Evolutionary conservation across 35 echinoderm and acorn worm species (phyloP).

Genomic region (Amphiura filiformis): DNA sequence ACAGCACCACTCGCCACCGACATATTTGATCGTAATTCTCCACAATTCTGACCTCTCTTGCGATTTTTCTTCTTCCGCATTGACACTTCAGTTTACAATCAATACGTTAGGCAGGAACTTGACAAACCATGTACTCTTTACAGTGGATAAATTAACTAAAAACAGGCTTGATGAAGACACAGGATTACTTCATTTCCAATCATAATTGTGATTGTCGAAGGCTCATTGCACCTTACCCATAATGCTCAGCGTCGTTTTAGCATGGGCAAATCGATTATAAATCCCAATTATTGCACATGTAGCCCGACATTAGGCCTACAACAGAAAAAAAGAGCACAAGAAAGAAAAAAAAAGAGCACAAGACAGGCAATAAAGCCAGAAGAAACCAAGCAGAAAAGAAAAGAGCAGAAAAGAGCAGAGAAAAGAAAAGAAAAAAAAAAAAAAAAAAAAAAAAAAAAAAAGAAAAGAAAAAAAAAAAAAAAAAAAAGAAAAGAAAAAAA

Average conservation of each 20-base stretch:
- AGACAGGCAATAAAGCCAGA: not conserved
- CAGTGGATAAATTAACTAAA: not conserved
- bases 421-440: too few species aligned
- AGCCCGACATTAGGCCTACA: too few species aligned
- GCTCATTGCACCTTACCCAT: not conserved
- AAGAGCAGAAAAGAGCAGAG: too few species aligned
- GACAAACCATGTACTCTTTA: not conserved
- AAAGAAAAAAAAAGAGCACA: too few species aligned
- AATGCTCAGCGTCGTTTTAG: not conserved
- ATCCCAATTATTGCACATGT: not conserved
- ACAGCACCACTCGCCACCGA: not conserved
- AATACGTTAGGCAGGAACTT: not conserved
- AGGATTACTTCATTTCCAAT: not conserved
- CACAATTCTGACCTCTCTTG: not conserved
- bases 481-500: too few species aligned
- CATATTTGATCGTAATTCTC: not conserved
- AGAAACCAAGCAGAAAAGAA: not conserved
- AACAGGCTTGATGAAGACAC: not conserved
- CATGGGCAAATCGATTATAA: not conserved
- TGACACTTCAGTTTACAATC: not conserved
- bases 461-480: too few species aligned
- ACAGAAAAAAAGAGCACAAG: too few species aligned
- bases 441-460: too few species aligned
- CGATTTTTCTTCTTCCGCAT: not conserved
- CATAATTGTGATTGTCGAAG: not conserved